Percentiles rank a stretch among this genome's conserved stretches.
Conservation (phyloP, 2,113 vertebrate genomes). For the Microcebus ravelobensis region DNA sequence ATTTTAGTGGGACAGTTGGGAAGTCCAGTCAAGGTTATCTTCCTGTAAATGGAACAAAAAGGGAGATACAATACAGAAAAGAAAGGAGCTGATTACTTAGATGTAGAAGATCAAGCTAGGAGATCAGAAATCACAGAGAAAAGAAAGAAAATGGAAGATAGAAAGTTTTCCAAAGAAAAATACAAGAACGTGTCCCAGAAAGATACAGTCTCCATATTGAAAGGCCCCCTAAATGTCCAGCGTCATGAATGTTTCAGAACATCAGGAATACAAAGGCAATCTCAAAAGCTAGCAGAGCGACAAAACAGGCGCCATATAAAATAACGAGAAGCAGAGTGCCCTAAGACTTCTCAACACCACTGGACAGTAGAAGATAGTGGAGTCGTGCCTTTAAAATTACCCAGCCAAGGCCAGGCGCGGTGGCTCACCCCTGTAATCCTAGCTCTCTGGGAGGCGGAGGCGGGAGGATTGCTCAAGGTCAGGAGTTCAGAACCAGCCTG, state of each 20-base stretch:
- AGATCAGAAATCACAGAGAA: background rate
- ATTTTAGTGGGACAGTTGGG: background rate
- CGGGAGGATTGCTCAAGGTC: too few species aligned
- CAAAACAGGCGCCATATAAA: background rate
- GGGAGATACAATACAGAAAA: background rate
- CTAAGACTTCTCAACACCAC: background rate
- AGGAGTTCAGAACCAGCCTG: too few species aligned
- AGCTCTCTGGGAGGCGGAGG: too few species aligned
- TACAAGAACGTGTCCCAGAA: background rate
- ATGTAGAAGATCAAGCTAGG: background rate
- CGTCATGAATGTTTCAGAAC: background rate
- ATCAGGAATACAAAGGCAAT: background rate
- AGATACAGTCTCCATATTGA: background rate
- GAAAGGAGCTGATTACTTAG: background rate
- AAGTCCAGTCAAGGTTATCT: background rate
- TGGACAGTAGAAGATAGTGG: background rate
- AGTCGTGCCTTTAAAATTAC: background rate
- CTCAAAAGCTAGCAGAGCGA: background rate
- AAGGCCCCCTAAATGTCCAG: background rate
- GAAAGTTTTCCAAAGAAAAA: background rate
- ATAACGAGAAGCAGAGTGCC: background rate
- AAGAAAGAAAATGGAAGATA: background rate
- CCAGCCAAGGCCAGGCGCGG: background rate
- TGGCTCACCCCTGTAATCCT: too few species aligned
- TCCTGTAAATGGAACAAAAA: background rate